These are phyloP conservation scores for Sipha maydis DNA, from an alignment of 2,888 invertebrate genomes.

Conservation along the genomic window DNA sequence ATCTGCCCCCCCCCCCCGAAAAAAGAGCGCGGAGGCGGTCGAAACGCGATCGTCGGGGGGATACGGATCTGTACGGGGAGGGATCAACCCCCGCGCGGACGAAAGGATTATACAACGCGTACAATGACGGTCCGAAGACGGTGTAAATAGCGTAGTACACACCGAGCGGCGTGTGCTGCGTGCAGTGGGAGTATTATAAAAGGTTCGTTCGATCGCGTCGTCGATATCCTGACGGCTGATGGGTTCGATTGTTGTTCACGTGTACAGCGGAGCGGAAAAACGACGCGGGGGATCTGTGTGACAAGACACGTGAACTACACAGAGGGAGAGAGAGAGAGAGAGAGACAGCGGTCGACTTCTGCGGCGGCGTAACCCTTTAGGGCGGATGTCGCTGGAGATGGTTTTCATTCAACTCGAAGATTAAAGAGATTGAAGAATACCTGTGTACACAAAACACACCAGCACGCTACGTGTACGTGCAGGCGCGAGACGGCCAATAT, in stretches of 20 bases:
- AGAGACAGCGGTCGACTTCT: conserved; percentile 1
- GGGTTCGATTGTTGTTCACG: not conserved
- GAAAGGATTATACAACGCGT: conserved; percentile 22
- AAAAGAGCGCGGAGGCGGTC: not conserved
- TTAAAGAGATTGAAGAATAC: not conserved
- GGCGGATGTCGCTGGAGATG: conserved; percentile 9
- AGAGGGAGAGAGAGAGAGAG: not conserved
- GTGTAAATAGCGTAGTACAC: not conserved
- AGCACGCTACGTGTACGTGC: too few species aligned
- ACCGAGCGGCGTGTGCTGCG: not conserved
- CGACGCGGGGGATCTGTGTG: too few species aligned
- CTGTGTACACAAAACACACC: not conserved
- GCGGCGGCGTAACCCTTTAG: not conserved
- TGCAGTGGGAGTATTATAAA: not conserved
- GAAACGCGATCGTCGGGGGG: not conserved
- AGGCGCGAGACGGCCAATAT: not conserved
- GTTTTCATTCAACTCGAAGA: conserved; percentile 43
- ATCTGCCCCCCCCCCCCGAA: not conserved
- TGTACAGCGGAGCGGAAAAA: too few species aligned
- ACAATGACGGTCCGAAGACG: not conserved
- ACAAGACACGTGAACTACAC: not conserved
- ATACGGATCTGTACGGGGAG: not conserved
- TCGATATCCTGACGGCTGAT: not conserved
- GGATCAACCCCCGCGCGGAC: conserved; percentile 9
- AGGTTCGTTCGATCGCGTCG: not conserved